Evolutionary conservation across 1,140 invertebrate species (phyloP), one percentile per base, ranked within the genome.

Genomic region (Hylaeus anthracinus): DNA sequence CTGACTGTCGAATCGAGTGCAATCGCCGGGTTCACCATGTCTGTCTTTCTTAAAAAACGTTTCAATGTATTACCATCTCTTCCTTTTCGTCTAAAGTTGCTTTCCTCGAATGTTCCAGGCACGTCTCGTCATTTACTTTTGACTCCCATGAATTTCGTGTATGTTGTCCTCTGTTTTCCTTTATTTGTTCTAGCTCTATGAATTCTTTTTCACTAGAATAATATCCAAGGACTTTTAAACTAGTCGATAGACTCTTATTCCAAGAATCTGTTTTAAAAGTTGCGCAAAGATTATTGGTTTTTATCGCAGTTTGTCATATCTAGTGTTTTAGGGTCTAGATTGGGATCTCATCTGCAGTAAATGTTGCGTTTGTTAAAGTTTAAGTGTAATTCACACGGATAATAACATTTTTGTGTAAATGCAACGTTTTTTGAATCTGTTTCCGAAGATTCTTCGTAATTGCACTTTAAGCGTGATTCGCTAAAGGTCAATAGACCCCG

Each of bases 1-100:
- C 92, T 87, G 26, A 93, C 92, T 10, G 92, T 93, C 72, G 90
- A 92, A 79, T 93, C 92, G 2, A 88, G 85, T 45, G 85, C 85
- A 71, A 92, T 91, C 41, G 37, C 55, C 58, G 81, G 37, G 58
- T 86, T 85, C 65, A 88, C 82, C 86, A 86, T 89, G 48, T 60
- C 77, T 82, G 51, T 51, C n/a, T 51, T 1, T 10, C 1, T 12
- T 37, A 0, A 37, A 0, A 37, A 12, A n/a, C 12, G n/a, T 53
- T 67, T 37, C 58, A 75, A 43, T n/a, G 5, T 64, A 69, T 75
- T 10, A 69, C 79, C 67, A 48, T 45, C 53, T 53, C 26, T 58
- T 65, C 15, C 51, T 41, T 56, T 53, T 26, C 48, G 37, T 43
- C 5, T 5, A 2, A 2, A 5, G 2, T 60, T 60, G 0, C n/a